Base-by-base conservation (phyloP, 2,888 invertebrate genomes). In the Stenodera caucasica region DNA sequence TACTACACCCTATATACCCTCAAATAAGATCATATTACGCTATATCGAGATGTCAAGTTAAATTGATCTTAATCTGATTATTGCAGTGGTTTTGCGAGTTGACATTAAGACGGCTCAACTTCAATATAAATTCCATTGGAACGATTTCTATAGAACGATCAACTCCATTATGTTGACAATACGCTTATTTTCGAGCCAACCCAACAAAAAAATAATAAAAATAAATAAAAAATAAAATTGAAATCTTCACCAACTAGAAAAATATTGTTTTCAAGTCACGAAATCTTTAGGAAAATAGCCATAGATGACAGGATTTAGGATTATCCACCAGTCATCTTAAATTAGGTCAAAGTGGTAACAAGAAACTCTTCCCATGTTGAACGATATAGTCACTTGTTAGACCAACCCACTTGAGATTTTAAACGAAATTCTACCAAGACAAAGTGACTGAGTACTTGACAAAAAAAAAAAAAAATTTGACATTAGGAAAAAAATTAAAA, bases 261-360 rank as follows among this genome's bases (percentile, higher is more conserved):
- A 68, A 68, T 68, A 68, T 68, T 60, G 68, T 66, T 68, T 68
- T 65, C 68, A 65, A 68, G 68, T 68, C 68, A 68, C 68, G 68
- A 55, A 58, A 55, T 63, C 64, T 61, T 29, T 51, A 52, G 58
- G 64, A 59, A 63, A 11, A 5, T 21, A 1, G 21, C 60, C 54
- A 57, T 56, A 58, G 63, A 67, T 63, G 67, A 66, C 66, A 61
- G 63, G 53, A 57, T 60, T 59, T 61, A 53, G 65, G 64, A 65
- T 65, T 65, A 65, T 65, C 60, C 58, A n/a, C 61, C 61, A 60
- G 61, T n/a, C n/a, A 60, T 33, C 58, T 45, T 49, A 68, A 68
- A 68, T 66, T 68, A 62, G 68, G 68, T 68, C 66, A 66, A 65
- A 65, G 66, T 64, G 66, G 63, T 53, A 60, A 55, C 35, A 61